Percentiles rank a stretch among this genome's conserved stretches.
Evolutionary conservation across 2,797 vertebrate genomes (phyloP).

Genomic region (Ctenopoma kingsleyae): DNA sequence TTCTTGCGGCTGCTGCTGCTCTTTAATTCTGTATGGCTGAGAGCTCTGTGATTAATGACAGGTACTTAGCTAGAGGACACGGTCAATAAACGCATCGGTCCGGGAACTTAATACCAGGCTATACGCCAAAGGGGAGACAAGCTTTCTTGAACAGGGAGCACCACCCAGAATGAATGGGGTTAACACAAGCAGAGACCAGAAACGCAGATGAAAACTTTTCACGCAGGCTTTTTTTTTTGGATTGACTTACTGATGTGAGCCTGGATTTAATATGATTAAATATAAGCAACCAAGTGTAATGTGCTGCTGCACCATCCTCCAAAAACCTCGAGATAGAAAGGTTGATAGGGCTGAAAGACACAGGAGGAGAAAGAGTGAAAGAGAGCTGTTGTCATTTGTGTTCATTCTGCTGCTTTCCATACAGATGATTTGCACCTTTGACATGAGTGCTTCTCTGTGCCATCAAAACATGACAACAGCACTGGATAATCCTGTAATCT

Average conservation of each 20-base stretch:
- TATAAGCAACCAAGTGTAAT: neutral
- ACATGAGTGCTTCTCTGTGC: constrained; percentile 2
- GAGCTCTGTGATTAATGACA: constrained; percentile 73
- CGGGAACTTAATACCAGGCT: constrained; percentile 64
- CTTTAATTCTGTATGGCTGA: constrained; percentile 71
- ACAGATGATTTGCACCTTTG: constrained; percentile 2
- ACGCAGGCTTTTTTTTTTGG: neutral
- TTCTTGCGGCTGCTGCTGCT: constrained; percentile 53
- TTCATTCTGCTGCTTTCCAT: neutral
- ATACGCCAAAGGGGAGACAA: constrained; percentile 24
- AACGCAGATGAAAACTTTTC: constrained; percentile 15
- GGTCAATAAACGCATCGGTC: constrained; percentile 70
- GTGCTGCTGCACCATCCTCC: constrained; percentile 3
- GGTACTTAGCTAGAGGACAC: constrained; percentile 66
- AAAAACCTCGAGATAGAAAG: constrained; percentile 7
- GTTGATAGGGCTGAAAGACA: neutral
- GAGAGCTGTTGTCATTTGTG: neutral
- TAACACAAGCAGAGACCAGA: constrained; percentile 8
- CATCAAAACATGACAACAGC: constrained; percentile 26
- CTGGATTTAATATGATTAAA: constrained; percentile 39
- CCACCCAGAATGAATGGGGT: constrained; percentile 9
- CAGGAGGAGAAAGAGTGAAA: neutral
- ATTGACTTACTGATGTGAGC: constrained; percentile 3
- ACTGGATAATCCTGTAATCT: constrained; percentile 45
- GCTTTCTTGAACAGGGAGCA: constrained; percentile 24